Conservation (phyloP, 2,113 vertebrate genomes). For the Nesoenas mayeri region DNA sequence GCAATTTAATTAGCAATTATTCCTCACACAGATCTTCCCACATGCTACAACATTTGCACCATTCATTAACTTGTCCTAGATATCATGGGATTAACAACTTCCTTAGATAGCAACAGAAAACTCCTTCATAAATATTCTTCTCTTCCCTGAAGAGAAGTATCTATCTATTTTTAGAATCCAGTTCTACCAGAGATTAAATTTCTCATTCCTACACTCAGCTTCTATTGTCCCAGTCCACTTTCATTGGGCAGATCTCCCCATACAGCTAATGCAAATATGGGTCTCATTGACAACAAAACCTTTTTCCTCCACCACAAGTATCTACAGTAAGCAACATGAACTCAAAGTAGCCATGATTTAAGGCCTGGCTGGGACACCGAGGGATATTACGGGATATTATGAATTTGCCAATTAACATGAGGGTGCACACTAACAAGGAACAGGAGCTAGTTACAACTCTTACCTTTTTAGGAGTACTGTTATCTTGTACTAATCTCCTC, state of each 20-base stretch:
- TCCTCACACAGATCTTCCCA: neutral
- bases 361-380: neutral
- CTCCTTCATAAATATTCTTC: neutral
- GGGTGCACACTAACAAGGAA: neutral
- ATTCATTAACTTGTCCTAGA: neutral
- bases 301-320: neutral
- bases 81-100: neutral
- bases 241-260: neutral
- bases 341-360: neutral
- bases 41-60: neutral
- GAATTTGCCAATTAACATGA: neutral
- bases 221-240: neutral
- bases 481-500: neutral
- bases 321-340: neutral
- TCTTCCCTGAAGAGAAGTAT: neutral
- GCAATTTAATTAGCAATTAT: neutral
- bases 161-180: neutral
- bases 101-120: neutral
- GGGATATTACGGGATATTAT: neutral
- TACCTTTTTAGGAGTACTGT: constrained; percentile 35
- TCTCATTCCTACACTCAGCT: neutral
- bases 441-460: neutral
- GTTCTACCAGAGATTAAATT: neutral
- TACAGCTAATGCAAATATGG: neutral
- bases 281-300: neutral